A percentile compares a stretch with the other conserved stretches of the same genome.
Conservation (phyloP, 2,888 invertebrate genomes). For the Latrodectus hesperus region DNA sequence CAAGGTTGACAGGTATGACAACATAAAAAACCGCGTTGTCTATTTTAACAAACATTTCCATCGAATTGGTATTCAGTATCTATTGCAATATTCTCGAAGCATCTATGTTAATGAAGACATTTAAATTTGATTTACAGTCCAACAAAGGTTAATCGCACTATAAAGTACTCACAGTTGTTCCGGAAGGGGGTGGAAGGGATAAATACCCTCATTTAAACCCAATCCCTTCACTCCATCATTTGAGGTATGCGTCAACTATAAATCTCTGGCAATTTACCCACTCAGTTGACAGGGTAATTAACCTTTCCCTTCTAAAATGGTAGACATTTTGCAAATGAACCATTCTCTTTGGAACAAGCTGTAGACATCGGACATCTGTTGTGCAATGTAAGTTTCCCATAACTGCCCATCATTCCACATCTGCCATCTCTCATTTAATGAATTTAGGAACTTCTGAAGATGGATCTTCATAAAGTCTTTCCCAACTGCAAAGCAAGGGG, state of each 20-base stretch:
- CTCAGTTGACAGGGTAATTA: background rate
- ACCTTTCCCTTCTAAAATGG: background rate
- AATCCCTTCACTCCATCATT: background rate
- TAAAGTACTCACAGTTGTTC: no score
- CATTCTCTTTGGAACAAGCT: background rate
- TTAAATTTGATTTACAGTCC: no score
- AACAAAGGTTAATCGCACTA: no score
- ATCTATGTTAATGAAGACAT: no score
- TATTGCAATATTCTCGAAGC: no score
- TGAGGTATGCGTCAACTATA: background rate
- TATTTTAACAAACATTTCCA: no score
- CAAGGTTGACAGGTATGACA: no score
- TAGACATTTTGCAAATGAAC: constrained; percentile 5
- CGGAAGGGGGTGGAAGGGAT: background rate
- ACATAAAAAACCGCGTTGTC: no score
- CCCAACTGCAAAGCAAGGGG: no score
- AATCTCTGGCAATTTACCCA: background rate
- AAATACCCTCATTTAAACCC: background rate
- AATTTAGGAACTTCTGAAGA: background rate
- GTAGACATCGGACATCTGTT: constrained; percentile 2
- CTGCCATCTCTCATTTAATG: background rate
- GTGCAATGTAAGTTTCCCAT: background rate
- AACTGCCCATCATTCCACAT: background rate
- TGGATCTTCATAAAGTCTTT: background rate
- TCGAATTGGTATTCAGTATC: no score